These are phyloP conservation scores for Nephrocerus scutellatus DNA, from an alignment of 2,888 invertebrate species.

Conservation along the genomic window DNA sequence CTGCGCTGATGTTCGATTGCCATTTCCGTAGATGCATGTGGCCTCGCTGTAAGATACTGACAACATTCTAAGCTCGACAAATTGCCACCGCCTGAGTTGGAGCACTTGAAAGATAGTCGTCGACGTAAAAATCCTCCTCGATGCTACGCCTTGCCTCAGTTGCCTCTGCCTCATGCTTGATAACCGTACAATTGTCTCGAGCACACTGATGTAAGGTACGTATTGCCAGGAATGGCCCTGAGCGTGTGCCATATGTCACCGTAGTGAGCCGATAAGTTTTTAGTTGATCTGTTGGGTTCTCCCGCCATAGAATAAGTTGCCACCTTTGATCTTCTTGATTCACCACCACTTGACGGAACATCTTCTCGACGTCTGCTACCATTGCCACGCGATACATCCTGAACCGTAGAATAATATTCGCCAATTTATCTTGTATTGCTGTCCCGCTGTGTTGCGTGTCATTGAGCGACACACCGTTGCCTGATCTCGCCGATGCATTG, in stretches of 20 bases:
- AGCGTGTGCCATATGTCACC: slow-evolving; percentile 12
- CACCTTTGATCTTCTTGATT: slow-evolving; percentile 3
- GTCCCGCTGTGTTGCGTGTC: slow-evolving; percentile 5
- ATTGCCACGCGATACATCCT: slow-evolving; percentile 1
- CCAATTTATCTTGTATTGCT: slow-evolving; percentile 7
- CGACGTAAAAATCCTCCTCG: slow-evolving; percentile 4
- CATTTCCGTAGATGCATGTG: slow-evolving; percentile 1
- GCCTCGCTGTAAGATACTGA: background rate
- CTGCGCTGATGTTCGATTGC: background rate
- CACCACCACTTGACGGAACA: slow-evolving; percentile 9
- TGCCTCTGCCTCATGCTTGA: slow-evolving; percentile 4
- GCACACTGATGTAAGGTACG: too few species aligned
- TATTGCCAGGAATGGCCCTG: too few species aligned
- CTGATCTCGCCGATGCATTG: slow-evolving; percentile 2
- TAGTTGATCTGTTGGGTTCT: slow-evolving; percentile 3
- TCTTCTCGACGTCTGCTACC: slow-evolving; percentile 7
- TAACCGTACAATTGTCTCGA: too few species aligned
- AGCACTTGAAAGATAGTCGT: background rate
- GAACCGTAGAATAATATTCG: slow-evolving; percentile 5
- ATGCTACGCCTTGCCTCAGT: slow-evolving; percentile 8
- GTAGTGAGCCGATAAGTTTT: slow-evolving; percentile 6
- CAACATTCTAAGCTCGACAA: background rate
- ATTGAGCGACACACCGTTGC: slow-evolving; percentile 1
- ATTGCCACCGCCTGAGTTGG: background rate
- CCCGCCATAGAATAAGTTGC: slow-evolving; percentile 10